A percentile compares a stretch with the other conserved stretches of the same genome.
Evolutionary conservation across 2,888 invertebrate species (phyloP).

Genomic region (Pammene aurita): DNA sequence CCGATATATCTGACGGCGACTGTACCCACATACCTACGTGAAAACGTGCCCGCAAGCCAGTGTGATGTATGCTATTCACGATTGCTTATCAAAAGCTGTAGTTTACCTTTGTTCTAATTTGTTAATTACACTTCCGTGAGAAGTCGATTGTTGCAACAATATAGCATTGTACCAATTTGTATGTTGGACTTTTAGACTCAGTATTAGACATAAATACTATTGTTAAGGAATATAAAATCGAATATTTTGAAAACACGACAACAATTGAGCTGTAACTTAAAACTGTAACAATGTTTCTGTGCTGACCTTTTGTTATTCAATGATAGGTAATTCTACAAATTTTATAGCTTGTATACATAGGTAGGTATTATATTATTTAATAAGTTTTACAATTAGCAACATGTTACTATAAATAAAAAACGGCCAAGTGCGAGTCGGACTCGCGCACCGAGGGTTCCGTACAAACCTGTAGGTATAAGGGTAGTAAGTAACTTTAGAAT

Average conservation of each 20-base stretch:
- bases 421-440: too few relatives aligned
- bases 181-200: background rate
- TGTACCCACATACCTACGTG: too few relatives aligned
- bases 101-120: slow-evolving; percentile 32
- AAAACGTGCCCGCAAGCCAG: too few relatives aligned
- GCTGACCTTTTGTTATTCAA: too few relatives aligned
- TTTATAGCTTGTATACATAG: background rate
- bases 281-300: background rate
- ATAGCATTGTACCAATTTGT: slow-evolving; percentile 3
- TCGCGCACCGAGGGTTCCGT: too few relatives aligned
- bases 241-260: slow-evolving; percentile 4
- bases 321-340: background rate
- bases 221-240: background rate
- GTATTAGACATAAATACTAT: background rate
- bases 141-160: slow-evolving; percentile 14
- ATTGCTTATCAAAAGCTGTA: slow-evolving; percentile 35
- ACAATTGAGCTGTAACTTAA: background rate
- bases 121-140: slow-evolving; percentile 20
- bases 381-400: too few relatives aligned
- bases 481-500: too few relatives aligned
- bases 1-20: too few relatives aligned
- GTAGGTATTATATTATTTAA: too few relatives aligned
- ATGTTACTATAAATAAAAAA: too few relatives aligned
- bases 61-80: slow-evolving; percentile 7
- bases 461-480: too few relatives aligned